Conservation (phyloP, 92 coral and sea anemone species). For the Umimayanthus chanpuru region DNA sequence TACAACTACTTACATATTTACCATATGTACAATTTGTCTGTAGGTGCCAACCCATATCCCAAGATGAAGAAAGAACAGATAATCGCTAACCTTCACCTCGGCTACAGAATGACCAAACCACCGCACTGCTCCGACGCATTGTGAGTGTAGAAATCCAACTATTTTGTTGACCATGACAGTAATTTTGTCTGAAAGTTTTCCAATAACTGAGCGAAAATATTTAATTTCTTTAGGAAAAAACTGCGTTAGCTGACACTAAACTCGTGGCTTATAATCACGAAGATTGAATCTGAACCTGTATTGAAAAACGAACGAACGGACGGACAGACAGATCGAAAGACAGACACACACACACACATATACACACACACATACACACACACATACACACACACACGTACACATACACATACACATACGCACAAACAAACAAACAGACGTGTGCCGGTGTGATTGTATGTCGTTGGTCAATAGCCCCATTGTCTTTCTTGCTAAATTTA, state of each 20-base stretch:
- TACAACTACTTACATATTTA: too few relatives aligned
- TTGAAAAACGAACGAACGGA: background rate
- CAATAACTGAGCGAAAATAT: background rate
- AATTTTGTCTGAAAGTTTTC: background rate
- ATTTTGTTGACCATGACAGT: background rate
- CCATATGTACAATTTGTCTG: background rate
- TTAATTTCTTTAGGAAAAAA: background rate
- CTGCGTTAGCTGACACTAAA: background rate
- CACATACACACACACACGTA: background rate
- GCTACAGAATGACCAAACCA: constrained; percentile 96
- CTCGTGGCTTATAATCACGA: too few relatives aligned
- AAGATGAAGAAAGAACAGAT: constrained; percentile 82
- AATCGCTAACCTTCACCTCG: constrained; percentile 79
- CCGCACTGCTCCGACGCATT: constrained; percentile 89
- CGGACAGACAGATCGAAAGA: too few relatives aligned
- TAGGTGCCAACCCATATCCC: constrained; percentile 98
- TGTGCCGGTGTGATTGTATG: too few relatives aligned
- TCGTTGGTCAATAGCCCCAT: too few relatives aligned
- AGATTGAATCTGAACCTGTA: too few relatives aligned
- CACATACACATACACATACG: background rate
- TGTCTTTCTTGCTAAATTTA: background rate
- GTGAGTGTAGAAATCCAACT: constrained; percentile 59
- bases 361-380: background rate
- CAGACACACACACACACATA: background rate
- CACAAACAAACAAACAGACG: too few relatives aligned